Conservation (phyloP, 2,113 vertebrate genomes). For the Oreotrochilus melanogaster region DNA sequence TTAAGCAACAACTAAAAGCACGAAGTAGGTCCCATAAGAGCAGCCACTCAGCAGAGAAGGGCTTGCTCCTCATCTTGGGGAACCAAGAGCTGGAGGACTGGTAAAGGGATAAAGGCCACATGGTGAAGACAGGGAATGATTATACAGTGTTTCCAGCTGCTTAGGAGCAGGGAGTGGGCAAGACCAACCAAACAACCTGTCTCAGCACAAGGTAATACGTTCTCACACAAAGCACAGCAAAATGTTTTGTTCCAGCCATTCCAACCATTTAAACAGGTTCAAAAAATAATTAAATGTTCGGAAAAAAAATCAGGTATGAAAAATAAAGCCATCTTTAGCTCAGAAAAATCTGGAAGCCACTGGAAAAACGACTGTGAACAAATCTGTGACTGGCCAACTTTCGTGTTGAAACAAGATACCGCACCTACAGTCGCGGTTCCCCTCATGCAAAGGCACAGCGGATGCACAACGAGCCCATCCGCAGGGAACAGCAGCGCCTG, state of each 20-base stretch:
- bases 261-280: accelerated
- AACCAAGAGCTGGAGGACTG: background rate
- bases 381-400: background rate
- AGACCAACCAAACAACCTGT: background rate
- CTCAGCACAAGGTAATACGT: background rate
- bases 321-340: background rate
- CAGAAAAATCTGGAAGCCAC: background rate
- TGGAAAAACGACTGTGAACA: background rate
- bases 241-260: background rate
- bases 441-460: too few relatives aligned
- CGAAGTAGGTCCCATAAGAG: accelerated
- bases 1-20: background rate
- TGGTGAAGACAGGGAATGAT: accelerated
- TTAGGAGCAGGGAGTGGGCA: background rate
- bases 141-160: background rate
- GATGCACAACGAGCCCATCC: too few relatives aligned
- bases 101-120: background rate
- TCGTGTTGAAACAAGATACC: accelerated
- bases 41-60: accelerated
- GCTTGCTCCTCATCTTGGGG: background rate
- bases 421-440: background rate
- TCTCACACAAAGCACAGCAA: background rate
- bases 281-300: background rate
- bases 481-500: too few relatives aligned
- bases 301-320: background rate